Evolutionary conservation across 2,888 invertebrate species (phyloP).

Genomic region (Venusia cambrica): DNA sequence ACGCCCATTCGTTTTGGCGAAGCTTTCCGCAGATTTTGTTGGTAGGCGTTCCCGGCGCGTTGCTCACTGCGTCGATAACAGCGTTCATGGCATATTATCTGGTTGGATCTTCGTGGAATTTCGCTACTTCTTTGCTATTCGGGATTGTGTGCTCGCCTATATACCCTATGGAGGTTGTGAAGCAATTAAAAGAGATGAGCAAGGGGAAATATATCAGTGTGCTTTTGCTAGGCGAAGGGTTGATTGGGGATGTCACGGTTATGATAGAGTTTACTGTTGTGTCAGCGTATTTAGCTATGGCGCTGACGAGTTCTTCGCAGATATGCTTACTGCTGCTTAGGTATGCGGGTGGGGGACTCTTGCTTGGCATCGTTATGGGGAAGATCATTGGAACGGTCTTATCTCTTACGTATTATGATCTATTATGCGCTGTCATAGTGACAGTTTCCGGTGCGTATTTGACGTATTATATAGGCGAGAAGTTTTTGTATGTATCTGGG

Average conservation of each 20-base stretch:
- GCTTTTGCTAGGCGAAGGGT: conserved; percentile 60
- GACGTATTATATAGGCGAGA: conserved; percentile 67
- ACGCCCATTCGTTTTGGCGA: conserved; percentile 65
- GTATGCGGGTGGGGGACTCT: conserved; percentile 59
- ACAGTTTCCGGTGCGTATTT: conserved; percentile 61
- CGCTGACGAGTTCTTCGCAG: conserved; percentile 50
- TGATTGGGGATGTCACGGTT: conserved; percentile 63
- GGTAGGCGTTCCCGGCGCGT: conserved; percentile 57
- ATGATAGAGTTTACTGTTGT: conserved; percentile 67
- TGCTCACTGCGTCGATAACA: conserved; percentile 55
- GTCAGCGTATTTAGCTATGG: conserved; percentile 56
- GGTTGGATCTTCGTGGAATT: conserved; percentile 60
- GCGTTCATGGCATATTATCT: conserved; percentile 63
- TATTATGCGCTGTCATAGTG: conserved; percentile 58
- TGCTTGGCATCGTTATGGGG: conserved; percentile 64
- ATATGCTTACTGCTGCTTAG: conserved; percentile 56
- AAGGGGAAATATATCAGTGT: conserved; percentile 68
- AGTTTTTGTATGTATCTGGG: conserved; percentile 67
- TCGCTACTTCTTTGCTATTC: conserved; percentile 56
- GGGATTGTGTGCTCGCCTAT: conserved; percentile 66
- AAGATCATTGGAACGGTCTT: conserved; percentile 53
- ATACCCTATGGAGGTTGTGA: conserved; percentile 67
- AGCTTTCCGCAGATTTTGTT: conserved; percentile 62
- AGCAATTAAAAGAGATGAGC: conserved; percentile 53
- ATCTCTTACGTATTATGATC: conserved; percentile 61